Evolutionary conservation across 2,797 vertebrate genomes (phyloP).

Genomic region (Podargus strigoides): DNA sequence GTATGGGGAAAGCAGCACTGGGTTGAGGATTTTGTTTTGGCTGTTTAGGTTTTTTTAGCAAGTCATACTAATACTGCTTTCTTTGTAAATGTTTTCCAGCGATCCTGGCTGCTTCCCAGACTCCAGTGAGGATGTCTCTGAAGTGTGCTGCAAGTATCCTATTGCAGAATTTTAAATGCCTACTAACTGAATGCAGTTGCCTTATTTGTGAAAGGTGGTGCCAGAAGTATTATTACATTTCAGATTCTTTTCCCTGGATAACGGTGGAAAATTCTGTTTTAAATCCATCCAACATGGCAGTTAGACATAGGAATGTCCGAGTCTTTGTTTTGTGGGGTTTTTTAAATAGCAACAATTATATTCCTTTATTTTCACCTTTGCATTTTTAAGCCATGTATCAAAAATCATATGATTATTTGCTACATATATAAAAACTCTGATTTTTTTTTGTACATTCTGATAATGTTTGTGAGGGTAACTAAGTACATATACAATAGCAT

Average conservation of each 20-base stretch:
- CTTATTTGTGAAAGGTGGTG: constrained; percentile 65
- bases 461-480: neutral
- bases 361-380: constrained; percentile 29
- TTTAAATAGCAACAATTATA: neutral
- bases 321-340: neutral
- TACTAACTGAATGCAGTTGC: constrained; percentile 62
- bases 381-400: neutral
- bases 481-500: neutral
- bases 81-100: constrained; percentile 36
- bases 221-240: constrained; percentile 75
- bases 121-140: constrained; percentile 58
- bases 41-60: neutral
- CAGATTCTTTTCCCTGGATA: constrained; percentile 61
- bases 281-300: constrained; percentile 53
- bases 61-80: neutral
- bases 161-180: constrained; percentile 66
- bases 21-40: neutral
- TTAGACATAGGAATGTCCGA: constrained; percentile 2
- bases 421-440: neutral
- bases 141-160: constrained; percentile 64
- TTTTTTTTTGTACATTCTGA: neutral
- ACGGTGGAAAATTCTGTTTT: constrained; percentile 65
- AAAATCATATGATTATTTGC: neutral
- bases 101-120: constrained; percentile 39
- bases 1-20: neutral